Percentiles rank a stretch among this genome's conserved stretches.
phyloP scores from a whole-genome alignment of 2,797 vertebrate species.

The Enoplosus armatus region DNA sequence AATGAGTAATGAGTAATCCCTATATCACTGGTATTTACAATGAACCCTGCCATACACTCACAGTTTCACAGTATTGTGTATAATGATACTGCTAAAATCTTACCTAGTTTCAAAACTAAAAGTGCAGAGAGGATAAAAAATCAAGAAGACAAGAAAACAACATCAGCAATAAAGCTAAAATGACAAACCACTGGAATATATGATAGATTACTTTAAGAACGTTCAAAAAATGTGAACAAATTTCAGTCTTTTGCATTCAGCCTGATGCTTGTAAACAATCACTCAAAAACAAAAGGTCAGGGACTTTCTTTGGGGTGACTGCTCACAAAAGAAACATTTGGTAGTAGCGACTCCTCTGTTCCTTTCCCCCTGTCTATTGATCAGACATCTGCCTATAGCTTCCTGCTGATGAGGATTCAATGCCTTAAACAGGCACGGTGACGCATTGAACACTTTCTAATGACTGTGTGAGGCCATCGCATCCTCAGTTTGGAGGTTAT shows the following conservation, averaged over 20 bases:
- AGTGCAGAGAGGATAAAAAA: not conserved
- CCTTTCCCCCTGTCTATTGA: constrained; percentile 24
- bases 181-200: not conserved
- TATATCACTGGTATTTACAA: constrained; percentile 20
- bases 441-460: constrained; percentile 47
- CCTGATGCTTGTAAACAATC: not conserved
- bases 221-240: not conserved
- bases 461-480: constrained; percentile 20
- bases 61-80: not conserved
- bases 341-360: not conserved
- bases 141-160: not conserved
- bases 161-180: not conserved
- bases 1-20: constrained; percentile 20
- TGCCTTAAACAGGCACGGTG: constrained; percentile 24
- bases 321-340: constrained; percentile 22
- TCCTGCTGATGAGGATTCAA: constrained; percentile 43
- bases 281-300: not conserved
- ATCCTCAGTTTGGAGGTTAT: constrained; percentile 37
- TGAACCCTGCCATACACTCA: not conserved
- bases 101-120: not conserved
- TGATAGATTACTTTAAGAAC: not conserved
- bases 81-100: not conserved
- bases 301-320: not conserved
- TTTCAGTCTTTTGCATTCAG: not conserved
- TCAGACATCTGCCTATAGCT: constrained; percentile 29